Evolutionary conservation across 2,113 vertebrate species (phyloP).

Genomic region (Tachycineta bicolor): DNA sequence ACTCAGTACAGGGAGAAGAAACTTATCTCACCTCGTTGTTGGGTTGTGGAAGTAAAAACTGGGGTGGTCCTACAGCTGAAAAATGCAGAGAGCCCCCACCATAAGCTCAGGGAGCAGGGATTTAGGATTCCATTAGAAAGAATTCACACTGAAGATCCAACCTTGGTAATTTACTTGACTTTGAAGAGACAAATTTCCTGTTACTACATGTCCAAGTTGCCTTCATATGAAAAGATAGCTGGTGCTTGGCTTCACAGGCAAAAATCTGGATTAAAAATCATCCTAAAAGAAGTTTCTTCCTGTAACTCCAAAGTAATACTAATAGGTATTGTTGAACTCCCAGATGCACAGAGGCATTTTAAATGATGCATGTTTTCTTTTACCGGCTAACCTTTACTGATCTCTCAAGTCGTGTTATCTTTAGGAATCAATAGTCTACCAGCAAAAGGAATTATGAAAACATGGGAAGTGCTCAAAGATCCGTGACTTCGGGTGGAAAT

Average conservation of each 20-base stretch:
- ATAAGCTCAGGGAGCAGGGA: not conserved
- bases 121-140: not conserved
- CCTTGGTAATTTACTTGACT: not conserved
- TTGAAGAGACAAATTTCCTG: not conserved
- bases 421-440: slow-evolving; percentile 25
- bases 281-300: not conserved
- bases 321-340: slow-evolving; percentile 12
- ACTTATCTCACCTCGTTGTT: rapidly evolving
- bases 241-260: not conserved
- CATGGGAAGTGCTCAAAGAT: not conserved
- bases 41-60: not conserved
- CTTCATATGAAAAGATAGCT: not conserved
- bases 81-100: not conserved
- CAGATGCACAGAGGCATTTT: slow-evolving; percentile 25
- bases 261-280: slow-evolving; percentile 10
- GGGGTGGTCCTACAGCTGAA: rapidly evolving
- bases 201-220: not conserved
- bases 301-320: slow-evolving; percentile 3
- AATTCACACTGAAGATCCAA: not conserved
- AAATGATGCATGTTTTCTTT: slow-evolving; percentile 40
- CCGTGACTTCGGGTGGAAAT: not conserved
- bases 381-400: slow-evolving; percentile 19
- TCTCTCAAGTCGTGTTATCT: slow-evolving; percentile 29
- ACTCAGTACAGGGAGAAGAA: not conserved
- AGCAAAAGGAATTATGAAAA: not conserved